Base-by-base conservation (phyloP, 2,888 invertebrate species). In the Ophioninae sp. region DNA sequence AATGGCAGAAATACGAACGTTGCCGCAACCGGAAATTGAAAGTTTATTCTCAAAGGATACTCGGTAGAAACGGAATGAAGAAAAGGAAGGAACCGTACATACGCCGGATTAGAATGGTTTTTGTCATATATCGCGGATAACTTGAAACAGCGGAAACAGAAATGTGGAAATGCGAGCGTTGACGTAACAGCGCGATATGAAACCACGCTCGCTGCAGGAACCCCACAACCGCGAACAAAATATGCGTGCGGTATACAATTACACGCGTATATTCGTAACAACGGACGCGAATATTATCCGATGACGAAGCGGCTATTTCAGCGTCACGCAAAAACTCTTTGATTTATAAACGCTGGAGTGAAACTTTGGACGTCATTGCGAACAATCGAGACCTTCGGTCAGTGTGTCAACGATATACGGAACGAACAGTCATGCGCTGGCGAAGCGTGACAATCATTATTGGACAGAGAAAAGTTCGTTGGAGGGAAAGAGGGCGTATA, bases 91-190 rank as follows among this genome's bases (percentile, higher is more conserved):
- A 65, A 65, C 51, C 39, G 56, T 23, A 58, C 7, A 68, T 67
- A 41, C 39, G 44, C n/a, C 56, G 22, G 58, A 68, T 61, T 39
- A 61, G 23, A 71, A 51, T 64, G 56, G 69, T 61, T 39, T 22
- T 22, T 9, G 64, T 41, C 23, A 69, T 74, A 9, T 59, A 61
- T 37, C 17, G 23, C 30, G 58, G 41, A 63, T 37, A 69, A 23
- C 39, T 80, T 56, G 37, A 73, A 73, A 64, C 20, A 51, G 17
- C 73, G 79, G 74, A 76, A 67, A 41, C 72, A 64, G 71, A 72
- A 79, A 65, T n/a, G 63, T 23, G 58, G 65, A 81, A 81, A 67
- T 51, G 44, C 69, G 17, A 59, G 59, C 10, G 76, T 61, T 65
- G 59, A 67, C 23, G 22, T n/a, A 39, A 65, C 65, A 20, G 44